phyloP scores from a whole-genome alignment of 2,113 vertebrate species.

The Nestor notabilis region DNA sequence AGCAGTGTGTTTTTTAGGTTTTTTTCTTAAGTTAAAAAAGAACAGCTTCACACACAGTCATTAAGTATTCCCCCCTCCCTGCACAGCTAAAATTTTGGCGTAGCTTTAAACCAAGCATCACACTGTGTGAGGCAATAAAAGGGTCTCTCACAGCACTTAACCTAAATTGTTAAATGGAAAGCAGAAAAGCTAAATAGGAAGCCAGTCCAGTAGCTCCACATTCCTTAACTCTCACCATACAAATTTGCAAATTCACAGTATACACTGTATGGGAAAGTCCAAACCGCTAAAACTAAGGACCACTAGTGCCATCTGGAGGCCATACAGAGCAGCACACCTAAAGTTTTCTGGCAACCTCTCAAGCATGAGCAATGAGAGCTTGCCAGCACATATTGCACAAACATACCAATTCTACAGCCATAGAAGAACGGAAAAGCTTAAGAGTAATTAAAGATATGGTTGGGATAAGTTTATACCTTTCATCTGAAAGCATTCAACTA shows the following conservation, averaged over 20 bases:
- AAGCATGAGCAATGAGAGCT: neutral
- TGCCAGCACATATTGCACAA: neutral
- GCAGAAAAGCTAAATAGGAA: neutral
- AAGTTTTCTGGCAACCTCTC: neutral
- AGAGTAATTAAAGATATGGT: neutral
- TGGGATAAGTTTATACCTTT: neutral
- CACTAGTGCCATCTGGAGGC: constrained; percentile 56
- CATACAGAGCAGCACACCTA: neutral
- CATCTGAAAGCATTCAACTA: neutral
- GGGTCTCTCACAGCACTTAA: neutral
- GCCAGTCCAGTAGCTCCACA: neutral
- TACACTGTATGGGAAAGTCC: neutral
- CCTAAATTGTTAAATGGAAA: neutral
- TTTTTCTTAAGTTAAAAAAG: neutral
- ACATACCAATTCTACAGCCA: neutral
- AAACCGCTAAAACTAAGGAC: neutral
- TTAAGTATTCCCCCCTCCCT: neutral
- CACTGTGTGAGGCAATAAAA: neutral
- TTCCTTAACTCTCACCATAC: neutral
- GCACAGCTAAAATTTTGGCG: neutral
- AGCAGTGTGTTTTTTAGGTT: neutral
- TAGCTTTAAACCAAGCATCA: neutral
- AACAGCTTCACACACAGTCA: neutral
- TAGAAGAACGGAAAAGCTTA: neutral
- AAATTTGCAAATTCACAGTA: neutral